phyloP scores from a whole-genome alignment of 2,113 vertebrate species.

The Arothron firmamentum region DNA sequence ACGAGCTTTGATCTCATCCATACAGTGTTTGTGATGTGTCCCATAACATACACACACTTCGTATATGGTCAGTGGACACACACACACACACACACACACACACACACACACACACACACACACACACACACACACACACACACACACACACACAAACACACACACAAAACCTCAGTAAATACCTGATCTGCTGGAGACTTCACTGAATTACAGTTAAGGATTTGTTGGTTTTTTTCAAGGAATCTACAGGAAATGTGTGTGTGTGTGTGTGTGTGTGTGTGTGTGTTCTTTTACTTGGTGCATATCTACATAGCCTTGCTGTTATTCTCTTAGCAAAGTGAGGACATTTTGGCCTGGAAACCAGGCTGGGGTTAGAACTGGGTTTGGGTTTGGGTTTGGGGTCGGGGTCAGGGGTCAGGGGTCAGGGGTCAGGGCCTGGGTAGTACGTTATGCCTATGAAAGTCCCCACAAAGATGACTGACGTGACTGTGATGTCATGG shows the following conservation, averaged over 20 bases:
- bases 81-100: constrained; percentile 18
- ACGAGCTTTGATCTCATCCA: not conserved
- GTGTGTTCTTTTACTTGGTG: constrained; percentile 6
- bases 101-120: constrained; percentile 51
- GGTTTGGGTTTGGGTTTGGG: too few species aligned
- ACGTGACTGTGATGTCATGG: too few species aligned
- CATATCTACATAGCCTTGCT: not conserved
- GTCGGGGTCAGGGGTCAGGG: too few species aligned
- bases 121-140: constrained; percentile 19
- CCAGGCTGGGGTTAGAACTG: too few species aligned
- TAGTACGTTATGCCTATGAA: too few species aligned
- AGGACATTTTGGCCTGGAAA: too few species aligned
- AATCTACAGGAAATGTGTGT: constrained; percentile 43
- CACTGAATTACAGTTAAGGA: constrained; percentile 43
- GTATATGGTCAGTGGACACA: not conserved
- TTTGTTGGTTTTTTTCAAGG: constrained; percentile 32
- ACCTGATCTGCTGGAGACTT: constrained; percentile 43
- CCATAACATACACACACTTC: too few species aligned
- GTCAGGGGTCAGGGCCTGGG: too few species aligned
- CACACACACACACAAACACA: constrained; percentile 52
- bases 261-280: constrained; percentile 5
- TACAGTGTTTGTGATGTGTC: too few species aligned
- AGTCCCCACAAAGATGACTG: too few species aligned
- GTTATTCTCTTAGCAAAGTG: constrained; percentile 8
- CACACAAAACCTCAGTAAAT: not conserved